A percentile compares a stretch with the other conserved stretches of the same genome.
Conservation (phyloP, 30 jellyfish, hydroid and myxozoan genomes). For the Aurelia aurita region DNA sequence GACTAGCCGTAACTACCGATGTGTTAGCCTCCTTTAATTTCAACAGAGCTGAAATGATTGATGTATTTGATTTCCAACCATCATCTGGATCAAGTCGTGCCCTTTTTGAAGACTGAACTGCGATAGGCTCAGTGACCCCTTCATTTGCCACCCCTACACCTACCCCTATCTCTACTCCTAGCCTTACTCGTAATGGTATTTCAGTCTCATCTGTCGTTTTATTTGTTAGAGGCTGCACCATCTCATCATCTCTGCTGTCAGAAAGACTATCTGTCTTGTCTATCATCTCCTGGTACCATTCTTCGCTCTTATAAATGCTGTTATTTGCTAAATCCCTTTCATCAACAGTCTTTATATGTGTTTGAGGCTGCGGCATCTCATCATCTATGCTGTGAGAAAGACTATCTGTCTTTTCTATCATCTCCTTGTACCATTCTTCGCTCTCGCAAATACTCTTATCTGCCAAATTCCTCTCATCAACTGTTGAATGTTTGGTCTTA, state of each 20-base stretch:
- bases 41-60: too few relatives aligned
- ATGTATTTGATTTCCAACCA: not conserved
- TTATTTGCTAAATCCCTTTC: not conserved
- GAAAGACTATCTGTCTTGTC: not conserved
- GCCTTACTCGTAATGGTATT: too few relatives aligned
- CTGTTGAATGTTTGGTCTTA: too few relatives aligned
- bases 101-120: conserved; percentile 5
- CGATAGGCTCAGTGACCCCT: not conserved
- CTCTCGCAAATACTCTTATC: conserved; percentile 10
- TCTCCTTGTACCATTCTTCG: conserved; percentile 25
- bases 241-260: too few relatives aligned
- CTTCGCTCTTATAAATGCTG: conserved; percentile 14
- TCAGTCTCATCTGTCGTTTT: too few relatives aligned
- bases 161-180: too few relatives aligned
- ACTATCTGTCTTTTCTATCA: conserved; percentile 7
- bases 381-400: too few relatives aligned
- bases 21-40: too few relatives aligned
- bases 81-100: not conserved
- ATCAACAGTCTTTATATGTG: not conserved
- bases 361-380: too few relatives aligned
- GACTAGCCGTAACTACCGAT: too few relatives aligned
- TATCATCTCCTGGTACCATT: conserved; percentile 26
- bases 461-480: not conserved
- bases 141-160: not conserved
- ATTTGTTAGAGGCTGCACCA: too few relatives aligned